Evolutionary conservation across 2,888 invertebrate genomes (phyloP), one percentile per base, ranked within the genome.

Genomic region (Trissonchulus sp.): DNA sequence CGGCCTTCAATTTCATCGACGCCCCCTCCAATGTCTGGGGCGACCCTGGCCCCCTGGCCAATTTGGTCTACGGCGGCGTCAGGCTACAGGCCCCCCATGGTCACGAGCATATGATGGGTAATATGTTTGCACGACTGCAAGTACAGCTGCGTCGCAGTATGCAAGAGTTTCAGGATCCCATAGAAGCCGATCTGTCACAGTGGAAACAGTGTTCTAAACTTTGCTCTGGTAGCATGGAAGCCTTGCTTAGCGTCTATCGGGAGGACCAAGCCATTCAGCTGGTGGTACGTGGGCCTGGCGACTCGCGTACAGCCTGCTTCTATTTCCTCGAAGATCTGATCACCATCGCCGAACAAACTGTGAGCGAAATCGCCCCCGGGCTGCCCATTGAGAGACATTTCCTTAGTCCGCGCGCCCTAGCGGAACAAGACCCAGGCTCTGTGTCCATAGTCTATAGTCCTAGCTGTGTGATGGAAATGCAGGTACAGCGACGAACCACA

Each of bases 271-370:
- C 76, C 73, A 76, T 86, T 28, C 85, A 86, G 79, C 81, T 87
- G 68, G 83, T 84, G 77, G 85, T 85, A 1, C 82, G 87, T 0
- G 87, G 87, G 0, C 86, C 86, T 8, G 77, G 80, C 3, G 84
- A 85, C 8, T 78, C 78, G 34, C 79, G 81, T 2, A 77, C 81
- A 15, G 77, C 79, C 1, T 82, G 81, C 81, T 91, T 91, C 83
- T 89, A 90, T 80, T 90, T 91, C 82, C 85, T 91, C 77, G 90
- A 90, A 80, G 90, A 91, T 80, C 87, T 91, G 77, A 84, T 89
- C 28, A 88, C 88, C 74, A 88, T 90, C 68, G 86, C 90, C 34
- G 89, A 90, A 80, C 88, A 89, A 84, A 89, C 90, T 15, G 84
- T 90, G 35, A 85, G 87, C 72, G 88, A 89, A 80, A 88, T 90